Conservation (phyloP, 2,113 vertebrate species). For the Rana temporaria region DNA sequence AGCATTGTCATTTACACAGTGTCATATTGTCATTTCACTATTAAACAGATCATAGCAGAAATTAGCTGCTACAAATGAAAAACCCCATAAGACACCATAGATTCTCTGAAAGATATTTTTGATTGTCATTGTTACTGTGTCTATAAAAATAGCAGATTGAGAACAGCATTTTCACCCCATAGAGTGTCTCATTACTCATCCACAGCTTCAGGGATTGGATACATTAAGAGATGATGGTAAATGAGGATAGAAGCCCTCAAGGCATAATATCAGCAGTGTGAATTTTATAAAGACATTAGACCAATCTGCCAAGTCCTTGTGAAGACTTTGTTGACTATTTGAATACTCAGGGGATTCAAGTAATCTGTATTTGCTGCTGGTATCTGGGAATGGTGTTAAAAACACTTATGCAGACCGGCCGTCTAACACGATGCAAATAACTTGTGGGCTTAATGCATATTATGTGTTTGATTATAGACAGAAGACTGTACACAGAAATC, state of each 20-base stretch:
- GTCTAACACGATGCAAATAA: neutral
- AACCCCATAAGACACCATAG: neutral
- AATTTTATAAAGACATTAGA: conserved; percentile 65
- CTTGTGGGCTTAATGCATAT: conserved; percentile 10
- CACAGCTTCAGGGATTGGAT: neutral
- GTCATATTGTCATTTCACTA: too few relatives aligned
- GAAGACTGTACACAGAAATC: neutral
- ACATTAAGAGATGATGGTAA: neutral
- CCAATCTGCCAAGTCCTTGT: conserved; percentile 58
- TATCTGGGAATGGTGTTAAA: conserved; percentile 13
- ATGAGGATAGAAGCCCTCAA: conserved; percentile 56
- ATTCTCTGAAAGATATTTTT: neutral
- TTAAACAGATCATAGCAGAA: neutral
- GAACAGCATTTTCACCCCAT: neutral
- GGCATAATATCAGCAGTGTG: conserved; percentile 56
- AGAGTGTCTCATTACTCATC: neutral
- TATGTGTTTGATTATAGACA: conserved; percentile 28
- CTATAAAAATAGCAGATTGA: conserved; percentile 8
- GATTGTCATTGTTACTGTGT: neutral
- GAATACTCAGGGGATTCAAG: neutral
- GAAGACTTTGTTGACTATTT: neutral
- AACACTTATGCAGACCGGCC: conserved; percentile 9
- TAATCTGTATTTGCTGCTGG: neutral
- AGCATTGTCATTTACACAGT: too few relatives aligned
- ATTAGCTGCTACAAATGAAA: neutral